These are phyloP conservation scores for Leptura quadrifasciata DNA, from an alignment of 2,888 invertebrate species.

Conservation along the genomic window DNA sequence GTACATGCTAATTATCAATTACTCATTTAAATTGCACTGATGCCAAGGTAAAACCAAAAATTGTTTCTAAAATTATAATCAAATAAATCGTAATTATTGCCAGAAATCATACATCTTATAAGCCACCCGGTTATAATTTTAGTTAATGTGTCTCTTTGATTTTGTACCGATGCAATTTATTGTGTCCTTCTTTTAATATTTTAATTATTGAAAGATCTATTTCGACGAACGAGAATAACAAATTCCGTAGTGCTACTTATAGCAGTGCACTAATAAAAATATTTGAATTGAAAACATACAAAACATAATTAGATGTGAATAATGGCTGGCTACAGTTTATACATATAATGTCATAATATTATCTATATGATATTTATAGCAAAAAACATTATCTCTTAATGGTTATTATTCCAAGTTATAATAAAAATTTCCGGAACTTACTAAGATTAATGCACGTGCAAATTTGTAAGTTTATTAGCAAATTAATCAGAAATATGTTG, in stretches of 20 bases:
- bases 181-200: background rate
- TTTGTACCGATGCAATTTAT: constrained; percentile 13
- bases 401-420: no score
- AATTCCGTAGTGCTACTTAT: background rate
- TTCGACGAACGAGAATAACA: background rate
- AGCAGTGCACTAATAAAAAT: background rate
- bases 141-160: constrained; percentile 35
- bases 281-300: background rate
- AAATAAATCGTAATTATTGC: constrained; percentile 37
- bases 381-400: background rate
- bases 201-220: background rate
- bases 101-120: constrained; percentile 13
- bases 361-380: background rate
- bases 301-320: background rate
- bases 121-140: constrained; percentile 29
- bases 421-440: no score
- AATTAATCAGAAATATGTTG: no score
- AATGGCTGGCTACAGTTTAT: background rate
- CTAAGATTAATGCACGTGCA: no score
- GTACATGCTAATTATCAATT: constrained; percentile 12
- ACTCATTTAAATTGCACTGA: constrained; percentile 30
- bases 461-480: no score
- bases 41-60: constrained; percentile 41
- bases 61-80: constrained; percentile 38
- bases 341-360: background rate